Conservation (phyloP, 2,113 vertebrate species). For the Catharus minimus region DNA sequence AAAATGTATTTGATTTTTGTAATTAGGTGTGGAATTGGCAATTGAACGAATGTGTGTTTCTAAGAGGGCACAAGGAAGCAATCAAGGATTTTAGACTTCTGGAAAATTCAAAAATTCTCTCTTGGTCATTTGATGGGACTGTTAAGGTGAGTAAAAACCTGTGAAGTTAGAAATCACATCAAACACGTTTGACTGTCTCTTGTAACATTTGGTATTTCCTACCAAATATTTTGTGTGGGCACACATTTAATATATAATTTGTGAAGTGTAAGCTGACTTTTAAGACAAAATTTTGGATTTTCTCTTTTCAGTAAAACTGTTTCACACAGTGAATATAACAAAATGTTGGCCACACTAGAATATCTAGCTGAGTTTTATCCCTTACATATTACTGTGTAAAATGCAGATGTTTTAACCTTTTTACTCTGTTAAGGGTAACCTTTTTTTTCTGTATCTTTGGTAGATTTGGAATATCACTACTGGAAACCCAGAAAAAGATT, state of each 20-base stretch:
- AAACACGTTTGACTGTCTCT: background rate
- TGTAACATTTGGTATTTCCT: background rate
- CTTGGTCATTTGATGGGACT: slow-evolving; percentile 94
- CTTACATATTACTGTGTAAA: background rate
- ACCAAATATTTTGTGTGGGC: background rate
- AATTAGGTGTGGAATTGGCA: slow-evolving; percentile 90
- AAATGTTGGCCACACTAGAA: background rate
- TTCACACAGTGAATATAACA: background rate
- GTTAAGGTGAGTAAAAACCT: slow-evolving; percentile 82
- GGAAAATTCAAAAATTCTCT: slow-evolving; percentile 79
- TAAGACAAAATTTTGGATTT: background rate
- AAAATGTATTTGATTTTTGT: background rate
- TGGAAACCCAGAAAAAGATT: slow-evolving; percentile 80
- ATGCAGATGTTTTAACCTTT: background rate
- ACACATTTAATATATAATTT: background rate
- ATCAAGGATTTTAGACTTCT: slow-evolving; percentile 86
- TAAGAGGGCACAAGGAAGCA: slow-evolving; percentile 87
- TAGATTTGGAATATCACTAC: slow-evolving; percentile 86
- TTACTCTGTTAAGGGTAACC: background rate
- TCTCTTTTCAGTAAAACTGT: background rate
- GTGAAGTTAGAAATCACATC: background rate
- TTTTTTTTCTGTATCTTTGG: background rate
- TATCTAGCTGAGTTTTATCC: background rate
- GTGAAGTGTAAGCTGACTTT: background rate
- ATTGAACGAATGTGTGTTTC: slow-evolving; percentile 69